Conservation (phyloP, 2,797 vertebrate species). For the Buceros bicornis region DNA sequence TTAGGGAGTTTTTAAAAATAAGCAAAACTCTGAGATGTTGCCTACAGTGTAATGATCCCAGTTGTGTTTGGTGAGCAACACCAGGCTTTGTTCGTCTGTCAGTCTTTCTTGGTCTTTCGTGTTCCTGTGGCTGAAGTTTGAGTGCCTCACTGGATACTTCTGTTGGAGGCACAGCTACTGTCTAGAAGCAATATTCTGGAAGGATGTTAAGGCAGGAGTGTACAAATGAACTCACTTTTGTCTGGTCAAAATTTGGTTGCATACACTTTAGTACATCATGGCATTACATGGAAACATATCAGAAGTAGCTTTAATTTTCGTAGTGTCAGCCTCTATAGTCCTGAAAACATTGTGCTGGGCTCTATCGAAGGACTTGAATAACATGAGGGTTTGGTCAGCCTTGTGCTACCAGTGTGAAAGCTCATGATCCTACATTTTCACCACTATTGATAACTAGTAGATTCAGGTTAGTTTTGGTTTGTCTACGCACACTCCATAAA, state of each 20-base stretch:
- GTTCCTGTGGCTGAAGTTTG: not conserved
- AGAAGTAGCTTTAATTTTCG: not conserved
- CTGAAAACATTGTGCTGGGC: not conserved
- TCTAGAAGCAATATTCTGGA: not conserved
- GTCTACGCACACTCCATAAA: not conserved
- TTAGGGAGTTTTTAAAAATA: not conserved
- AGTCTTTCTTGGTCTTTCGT: not conserved
- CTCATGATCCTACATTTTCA: not conserved
- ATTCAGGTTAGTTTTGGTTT: not conserved
- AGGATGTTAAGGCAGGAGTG: not conserved
- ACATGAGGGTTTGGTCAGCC: not conserved
- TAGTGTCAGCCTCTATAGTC: not conserved
- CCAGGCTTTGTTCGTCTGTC: not conserved
- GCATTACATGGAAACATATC: not conserved
- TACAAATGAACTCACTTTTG: not conserved
- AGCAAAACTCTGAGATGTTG: not conserved
- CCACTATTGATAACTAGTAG: not conserved
- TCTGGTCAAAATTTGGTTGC: not conserved
- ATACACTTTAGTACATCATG: not conserved
- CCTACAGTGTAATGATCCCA: not conserved
- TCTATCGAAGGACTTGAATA: not conserved
- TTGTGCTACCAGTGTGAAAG: not conserved
- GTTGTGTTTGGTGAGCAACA: not conserved
- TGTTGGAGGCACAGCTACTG: not conserved
- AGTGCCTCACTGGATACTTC: not conserved